These are phyloP conservation scores for Zosterops borbonicus DNA, from an alignment of 2,113 vertebrate species.

Conservation along the genomic window DNA sequence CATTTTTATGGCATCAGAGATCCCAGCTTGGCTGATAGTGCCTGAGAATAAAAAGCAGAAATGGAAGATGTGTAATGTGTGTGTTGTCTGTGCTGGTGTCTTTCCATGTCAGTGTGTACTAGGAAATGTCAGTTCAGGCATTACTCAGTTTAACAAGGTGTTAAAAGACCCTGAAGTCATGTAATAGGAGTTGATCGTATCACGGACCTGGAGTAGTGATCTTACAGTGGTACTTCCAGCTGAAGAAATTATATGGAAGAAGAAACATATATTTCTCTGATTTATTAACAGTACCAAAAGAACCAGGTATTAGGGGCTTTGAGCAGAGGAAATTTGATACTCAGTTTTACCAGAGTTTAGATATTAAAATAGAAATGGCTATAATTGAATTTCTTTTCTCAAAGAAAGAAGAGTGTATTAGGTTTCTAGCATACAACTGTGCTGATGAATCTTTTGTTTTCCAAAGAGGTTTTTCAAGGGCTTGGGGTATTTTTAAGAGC, in stretches of 20 bases:
- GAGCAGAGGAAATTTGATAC: neutral
- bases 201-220: neutral
- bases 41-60: neutral
- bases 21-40: neutral
- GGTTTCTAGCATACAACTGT: neutral
- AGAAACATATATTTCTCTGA: neutral
- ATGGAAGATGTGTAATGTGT: fast-evolving
- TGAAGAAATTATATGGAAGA: neutral
- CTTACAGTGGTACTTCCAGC: neutral
- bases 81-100: neutral
- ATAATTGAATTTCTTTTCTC: neutral
- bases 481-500: neutral
- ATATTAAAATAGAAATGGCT: neutral
- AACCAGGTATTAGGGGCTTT: neutral
- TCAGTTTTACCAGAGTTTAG: neutral
- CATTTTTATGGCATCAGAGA: neutral
- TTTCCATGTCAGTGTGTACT: neutral
- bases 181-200: neutral
- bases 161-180: neutral
- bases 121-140: neutral
- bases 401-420: neutral
- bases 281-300: neutral
- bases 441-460: neutral
- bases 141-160: neutral
- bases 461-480: neutral